Conservation (phyloP, 2,888 invertebrate genomes). For the Seira musarum region DNA sequence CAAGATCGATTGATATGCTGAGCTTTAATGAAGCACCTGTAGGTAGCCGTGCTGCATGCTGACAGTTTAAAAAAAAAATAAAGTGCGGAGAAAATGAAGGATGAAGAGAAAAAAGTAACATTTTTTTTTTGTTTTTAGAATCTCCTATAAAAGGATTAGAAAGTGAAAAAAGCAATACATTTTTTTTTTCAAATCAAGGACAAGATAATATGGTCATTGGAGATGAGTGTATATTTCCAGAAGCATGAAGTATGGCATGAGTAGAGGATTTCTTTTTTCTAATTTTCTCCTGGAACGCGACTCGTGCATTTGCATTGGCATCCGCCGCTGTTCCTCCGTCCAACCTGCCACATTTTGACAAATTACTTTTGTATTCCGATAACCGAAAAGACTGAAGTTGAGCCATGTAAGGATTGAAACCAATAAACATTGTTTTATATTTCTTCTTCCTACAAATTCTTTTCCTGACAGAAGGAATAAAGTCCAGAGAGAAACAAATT, state of each 20-base stretch:
- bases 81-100: conserved; percentile 36
- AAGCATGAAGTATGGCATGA: too few species aligned
- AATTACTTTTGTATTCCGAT: conserved; percentile 53
- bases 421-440: conserved; percentile 26
- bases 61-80: conserved; percentile 48
- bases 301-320: conserved; percentile 51
- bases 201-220: too few species aligned
- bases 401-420: background rate
- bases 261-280: too few species aligned
- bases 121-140: conserved; percentile 31
- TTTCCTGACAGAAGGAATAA: conserved; percentile 25
- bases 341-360: conserved; percentile 52
- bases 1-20: too few species aligned
- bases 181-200: too few species aligned
- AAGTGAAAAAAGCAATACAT: too few species aligned
- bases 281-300: conserved; percentile 37
- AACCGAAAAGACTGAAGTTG: too few species aligned
- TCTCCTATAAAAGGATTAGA: too few species aligned
- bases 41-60: conserved; percentile 47
- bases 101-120: conserved; percentile 29
- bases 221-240: too few species aligned
- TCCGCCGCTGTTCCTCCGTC: conserved; percentile 36
- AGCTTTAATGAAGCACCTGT: too few species aligned
- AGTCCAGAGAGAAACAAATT: conserved; percentile 38
- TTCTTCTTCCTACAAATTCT: background rate